phyloP scores from a whole-genome alignment of 1,140 invertebrate species.

The Pantala flavescens region DNA sequence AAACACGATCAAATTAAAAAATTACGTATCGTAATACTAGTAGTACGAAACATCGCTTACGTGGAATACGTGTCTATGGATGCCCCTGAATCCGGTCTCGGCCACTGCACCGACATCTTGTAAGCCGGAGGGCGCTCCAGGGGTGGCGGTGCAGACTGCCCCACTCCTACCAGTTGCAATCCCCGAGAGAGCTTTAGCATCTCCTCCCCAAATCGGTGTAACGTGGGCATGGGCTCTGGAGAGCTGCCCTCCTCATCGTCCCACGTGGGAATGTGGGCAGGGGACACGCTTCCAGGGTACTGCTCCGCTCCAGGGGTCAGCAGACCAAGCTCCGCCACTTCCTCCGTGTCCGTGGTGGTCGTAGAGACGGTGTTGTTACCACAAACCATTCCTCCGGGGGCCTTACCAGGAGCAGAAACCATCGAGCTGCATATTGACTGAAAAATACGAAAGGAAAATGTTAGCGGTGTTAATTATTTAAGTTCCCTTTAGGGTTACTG shows the following conservation, averaged over 20 bases:
- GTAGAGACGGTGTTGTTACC: slow-evolving; percentile 47
- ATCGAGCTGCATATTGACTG: background rate
- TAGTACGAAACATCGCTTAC: too few species aligned
- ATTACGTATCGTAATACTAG: too few species aligned
- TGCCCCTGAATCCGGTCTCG: too few species aligned
- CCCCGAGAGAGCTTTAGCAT: slow-evolving; percentile 69
- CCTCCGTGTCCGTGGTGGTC: slow-evolving; percentile 70
- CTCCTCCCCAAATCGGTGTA: slow-evolving; percentile 71
- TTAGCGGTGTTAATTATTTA: too few species aligned
- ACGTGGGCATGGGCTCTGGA: slow-evolving; percentile 64
- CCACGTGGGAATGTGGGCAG: background rate
- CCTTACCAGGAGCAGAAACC: background rate
- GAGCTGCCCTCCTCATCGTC: slow-evolving; percentile 33
- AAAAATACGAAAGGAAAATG: background rate
- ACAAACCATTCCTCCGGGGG: slow-evolving; percentile 26
- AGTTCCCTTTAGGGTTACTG: too few species aligned
- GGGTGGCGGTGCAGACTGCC: too few species aligned
- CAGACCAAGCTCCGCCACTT: slow-evolving; percentile 55
- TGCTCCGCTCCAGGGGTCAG: slow-evolving; percentile 65
- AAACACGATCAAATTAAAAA: too few species aligned
- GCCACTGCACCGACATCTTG: too few species aligned
- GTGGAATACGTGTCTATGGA: too few species aligned
- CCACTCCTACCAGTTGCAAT: slow-evolving; percentile 29
- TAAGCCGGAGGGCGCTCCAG: too few species aligned
- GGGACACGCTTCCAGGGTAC: slow-evolving; percentile 25